A percentile compares a stretch with the other conserved stretches of the same genome.
Conservation (phyloP, 2,113 vertebrate species). For the Buteo buteo region DNA sequence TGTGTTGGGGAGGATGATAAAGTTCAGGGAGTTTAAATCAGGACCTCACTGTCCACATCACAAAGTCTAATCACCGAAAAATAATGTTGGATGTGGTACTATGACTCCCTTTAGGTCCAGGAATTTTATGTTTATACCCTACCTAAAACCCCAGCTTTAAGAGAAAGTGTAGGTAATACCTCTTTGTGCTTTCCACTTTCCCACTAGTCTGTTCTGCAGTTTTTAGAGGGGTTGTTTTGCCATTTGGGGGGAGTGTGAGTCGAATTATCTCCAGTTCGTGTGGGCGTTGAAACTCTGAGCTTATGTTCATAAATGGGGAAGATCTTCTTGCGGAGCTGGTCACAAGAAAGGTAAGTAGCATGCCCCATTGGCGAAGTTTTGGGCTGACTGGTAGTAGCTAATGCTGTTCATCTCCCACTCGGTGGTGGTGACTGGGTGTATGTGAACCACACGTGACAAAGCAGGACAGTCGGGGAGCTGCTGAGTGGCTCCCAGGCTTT, state of each 20-base stretch:
- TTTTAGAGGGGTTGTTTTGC: background rate
- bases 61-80: background rate
- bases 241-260: background rate
- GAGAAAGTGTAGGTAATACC: background rate
- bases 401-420: background rate
- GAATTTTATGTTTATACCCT: background rate
- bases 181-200: background rate
- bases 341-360: background rate
- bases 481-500: background rate
- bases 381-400: background rate
- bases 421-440: background rate
- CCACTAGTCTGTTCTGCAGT: background rate
- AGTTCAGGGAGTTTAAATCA: background rate
- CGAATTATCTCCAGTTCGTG: background rate
- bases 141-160: background rate
- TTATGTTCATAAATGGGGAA: background rate
- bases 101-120: background rate
- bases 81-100: background rate
- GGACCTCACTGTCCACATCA: background rate
- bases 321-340: background rate
- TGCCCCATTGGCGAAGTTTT: background rate
- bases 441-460: background rate
- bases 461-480: background rate
- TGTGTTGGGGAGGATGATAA: background rate
- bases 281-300: background rate